phyloP scores from a whole-genome alignment of 1,140 invertebrate genomes.

The Trichonephila clavipes region DNA sequence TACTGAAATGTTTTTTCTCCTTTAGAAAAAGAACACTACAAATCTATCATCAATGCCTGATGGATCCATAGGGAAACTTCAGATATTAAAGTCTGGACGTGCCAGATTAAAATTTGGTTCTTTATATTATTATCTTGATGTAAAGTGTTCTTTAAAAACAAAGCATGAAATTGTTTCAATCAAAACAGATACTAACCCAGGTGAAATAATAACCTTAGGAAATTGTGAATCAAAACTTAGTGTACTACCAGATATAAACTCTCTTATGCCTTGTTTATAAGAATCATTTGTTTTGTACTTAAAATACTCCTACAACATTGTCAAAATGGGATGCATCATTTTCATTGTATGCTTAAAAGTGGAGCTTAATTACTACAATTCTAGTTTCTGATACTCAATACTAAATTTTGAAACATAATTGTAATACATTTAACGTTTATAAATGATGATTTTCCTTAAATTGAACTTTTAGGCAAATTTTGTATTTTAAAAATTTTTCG shows the following conservation, averaged over 20 bases:
- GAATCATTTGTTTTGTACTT: too few species aligned
- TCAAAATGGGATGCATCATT: too few species aligned
- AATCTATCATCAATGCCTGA: conserved; percentile 24
- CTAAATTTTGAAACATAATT: too few species aligned
- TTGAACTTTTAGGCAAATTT: too few species aligned
- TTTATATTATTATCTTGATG: conserved; percentile 2
- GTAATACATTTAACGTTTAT: too few species aligned
- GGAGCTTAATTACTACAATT: too few species aligned
- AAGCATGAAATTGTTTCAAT: conserved; percentile 62
- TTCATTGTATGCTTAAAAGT: too few species aligned
- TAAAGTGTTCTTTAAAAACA: not conserved
- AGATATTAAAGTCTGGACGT: conserved; percentile 52
- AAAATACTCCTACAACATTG: too few species aligned
- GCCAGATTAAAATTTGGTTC: conserved; percentile 31
- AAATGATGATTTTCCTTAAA: too few species aligned
- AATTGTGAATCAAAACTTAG: not conserved
- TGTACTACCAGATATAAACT: not conserved
- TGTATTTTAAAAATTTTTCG: too few species aligned
- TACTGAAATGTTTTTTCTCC: not conserved
- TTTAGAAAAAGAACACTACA: conserved; percentile 15
- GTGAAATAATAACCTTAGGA: not conserved
- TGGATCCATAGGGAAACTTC: conserved; percentile 59
- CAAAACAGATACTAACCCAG: not conserved
- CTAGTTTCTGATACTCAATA: too few species aligned
- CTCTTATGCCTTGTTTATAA: not conserved